A percentile compares a stretch with the other conserved stretches of the same genome.
phyloP scores from a whole-genome alignment of 1,140 invertebrate species.

The Drosophila watanabei region DNA sequence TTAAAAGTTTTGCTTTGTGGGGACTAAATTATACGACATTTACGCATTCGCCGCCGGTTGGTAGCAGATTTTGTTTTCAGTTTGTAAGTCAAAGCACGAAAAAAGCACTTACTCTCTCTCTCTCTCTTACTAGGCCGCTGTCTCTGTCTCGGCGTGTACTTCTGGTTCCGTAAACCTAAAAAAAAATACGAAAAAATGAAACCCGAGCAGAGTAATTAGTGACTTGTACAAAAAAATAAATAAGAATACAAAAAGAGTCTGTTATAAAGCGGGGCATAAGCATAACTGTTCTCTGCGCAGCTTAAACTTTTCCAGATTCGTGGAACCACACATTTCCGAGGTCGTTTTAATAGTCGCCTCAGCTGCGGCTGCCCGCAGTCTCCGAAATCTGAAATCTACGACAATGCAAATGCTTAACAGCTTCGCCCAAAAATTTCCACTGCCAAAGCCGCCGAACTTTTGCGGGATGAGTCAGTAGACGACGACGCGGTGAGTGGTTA shows the following conservation, averaged over 20 bases:
- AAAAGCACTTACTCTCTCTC: slow-evolving; percentile 57
- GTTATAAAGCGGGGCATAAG: slow-evolving; percentile 42
- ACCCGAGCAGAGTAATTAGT: slow-evolving; percentile 74
- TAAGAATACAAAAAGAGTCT: slow-evolving; percentile 46
- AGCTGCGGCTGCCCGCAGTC: slow-evolving; percentile 4
- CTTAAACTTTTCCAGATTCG: slow-evolving; percentile 39
- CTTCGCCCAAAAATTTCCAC: slow-evolving; percentile 52
- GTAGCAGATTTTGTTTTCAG: slow-evolving; percentile 19
- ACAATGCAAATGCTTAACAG: slow-evolving; percentile 50
- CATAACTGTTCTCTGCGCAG: slow-evolving; percentile 33
- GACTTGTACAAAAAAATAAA: slow-evolving; percentile 35
- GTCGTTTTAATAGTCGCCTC: slow-evolving; percentile 50
- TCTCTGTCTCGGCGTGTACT: slow-evolving; percentile 13
- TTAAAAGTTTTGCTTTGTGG: slow-evolving; percentile 66
- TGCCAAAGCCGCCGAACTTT: slow-evolving; percentile 26
- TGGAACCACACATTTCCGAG: slow-evolving; percentile 45
- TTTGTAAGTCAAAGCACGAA: slow-evolving; percentile 34
- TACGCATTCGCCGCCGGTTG: slow-evolving; percentile 40
- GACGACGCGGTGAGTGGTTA: neutral
- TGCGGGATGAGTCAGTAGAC: slow-evolving; percentile 26
- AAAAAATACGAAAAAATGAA: slow-evolving; percentile 6
- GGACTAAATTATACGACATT: slow-evolving; percentile 51
- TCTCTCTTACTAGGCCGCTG: neutral
- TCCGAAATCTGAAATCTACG: slow-evolving; percentile 10
- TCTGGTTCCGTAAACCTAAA: slow-evolving; percentile 17